Percentiles rank a stretch among this genome's conserved stretches.
These are phyloP conservation scores for Auanema sp. DNA, from an alignment of 2,888 invertebrate genomes.

Conservation along the genomic window DNA sequence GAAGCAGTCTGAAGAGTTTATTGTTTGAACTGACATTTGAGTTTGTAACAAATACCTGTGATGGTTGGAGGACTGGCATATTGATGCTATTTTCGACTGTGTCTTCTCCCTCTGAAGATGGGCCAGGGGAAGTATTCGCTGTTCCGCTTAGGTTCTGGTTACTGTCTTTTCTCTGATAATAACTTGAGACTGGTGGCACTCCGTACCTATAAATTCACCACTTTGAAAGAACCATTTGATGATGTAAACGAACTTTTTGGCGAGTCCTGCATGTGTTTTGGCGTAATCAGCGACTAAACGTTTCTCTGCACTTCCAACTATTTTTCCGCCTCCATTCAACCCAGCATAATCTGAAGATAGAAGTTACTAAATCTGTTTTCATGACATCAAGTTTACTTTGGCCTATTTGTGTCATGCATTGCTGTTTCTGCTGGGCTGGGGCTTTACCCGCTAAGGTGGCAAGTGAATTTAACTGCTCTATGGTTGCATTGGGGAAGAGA, in stretches of 20 bases:
- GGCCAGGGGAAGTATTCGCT: constrained; percentile 33
- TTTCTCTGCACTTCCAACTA: constrained; percentile 22
- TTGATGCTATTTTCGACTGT: too few relatives aligned
- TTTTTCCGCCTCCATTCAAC: constrained; percentile 29
- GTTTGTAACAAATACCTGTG: too few relatives aligned
- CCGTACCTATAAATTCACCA: constrained; percentile 24
- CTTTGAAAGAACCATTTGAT: background rate
- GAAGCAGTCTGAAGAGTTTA: too few relatives aligned
- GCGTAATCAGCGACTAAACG: constrained; percentile 31
- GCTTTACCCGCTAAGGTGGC: constrained; percentile 28
- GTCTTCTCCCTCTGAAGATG: constrained; percentile 34
- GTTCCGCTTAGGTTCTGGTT: constrained; percentile 17
- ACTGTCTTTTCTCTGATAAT: constrained; percentile 42
- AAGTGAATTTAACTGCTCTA: constrained; percentile 26
- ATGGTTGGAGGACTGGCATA: too few relatives aligned
- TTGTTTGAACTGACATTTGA: too few relatives aligned
- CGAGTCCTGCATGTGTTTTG: constrained; percentile 16
- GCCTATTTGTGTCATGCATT: too few relatives aligned
- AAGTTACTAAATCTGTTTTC: background rate
- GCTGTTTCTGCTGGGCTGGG: constrained; percentile 1
- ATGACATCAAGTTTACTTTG: too few relatives aligned
- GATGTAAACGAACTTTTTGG: constrained; percentile 4
- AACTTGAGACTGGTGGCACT: constrained; percentile 32
- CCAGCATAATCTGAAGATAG: background rate
- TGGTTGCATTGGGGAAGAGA: constrained; percentile 33